A percentile compares a stretch with the other conserved stretches of the same genome.
Evolutionary conservation across 1,140 invertebrate genomes (phyloP).

Genomic region (Pogonognathellus flavescens): DNA sequence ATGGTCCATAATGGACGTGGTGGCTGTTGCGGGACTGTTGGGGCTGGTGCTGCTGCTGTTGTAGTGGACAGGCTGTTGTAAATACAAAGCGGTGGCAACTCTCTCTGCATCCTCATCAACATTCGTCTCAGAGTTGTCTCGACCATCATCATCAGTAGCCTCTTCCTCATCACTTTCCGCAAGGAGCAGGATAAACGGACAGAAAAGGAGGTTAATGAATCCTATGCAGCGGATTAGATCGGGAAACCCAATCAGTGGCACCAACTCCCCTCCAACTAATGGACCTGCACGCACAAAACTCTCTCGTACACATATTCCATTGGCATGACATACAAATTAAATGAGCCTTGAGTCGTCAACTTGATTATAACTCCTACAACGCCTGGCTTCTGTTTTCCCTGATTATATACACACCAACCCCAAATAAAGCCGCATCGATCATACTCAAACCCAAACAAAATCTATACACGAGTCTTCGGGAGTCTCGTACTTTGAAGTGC

Average conservation of each 20-base stretch:
- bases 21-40: slow-evolving; percentile 6
- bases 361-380: not conserved
- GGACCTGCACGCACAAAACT: slow-evolving; percentile 74
- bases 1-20: slow-evolving; percentile 41
- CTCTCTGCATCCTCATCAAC: slow-evolving; percentile 1
- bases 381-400: too few species aligned
- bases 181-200: slow-evolving; percentile 74
- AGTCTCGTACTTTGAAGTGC: not conserved
- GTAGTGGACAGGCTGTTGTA: slow-evolving; percentile 15
- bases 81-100: slow-evolving; percentile 16
- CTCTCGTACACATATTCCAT: slow-evolving; percentile 9
- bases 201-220: slow-evolving; percentile 78
- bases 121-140: slow-evolving; percentile 34
- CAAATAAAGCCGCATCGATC: not conserved
- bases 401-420: too few species aligned
- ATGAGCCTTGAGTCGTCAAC: slow-evolving; percentile 23
- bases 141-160: not conserved
- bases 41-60: slow-evolving; percentile 5
- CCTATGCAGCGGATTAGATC: slow-evolving; percentile 81
- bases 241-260: slow-evolving; percentile 79
- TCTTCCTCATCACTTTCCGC: slow-evolving; percentile 58
- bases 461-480: not conserved
- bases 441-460: not conserved
- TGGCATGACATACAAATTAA: slow-evolving; percentile 8
- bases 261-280: slow-evolving; percentile 79